Conservation (phyloP, 2,888 invertebrate species). For the Amiota communis region DNA sequence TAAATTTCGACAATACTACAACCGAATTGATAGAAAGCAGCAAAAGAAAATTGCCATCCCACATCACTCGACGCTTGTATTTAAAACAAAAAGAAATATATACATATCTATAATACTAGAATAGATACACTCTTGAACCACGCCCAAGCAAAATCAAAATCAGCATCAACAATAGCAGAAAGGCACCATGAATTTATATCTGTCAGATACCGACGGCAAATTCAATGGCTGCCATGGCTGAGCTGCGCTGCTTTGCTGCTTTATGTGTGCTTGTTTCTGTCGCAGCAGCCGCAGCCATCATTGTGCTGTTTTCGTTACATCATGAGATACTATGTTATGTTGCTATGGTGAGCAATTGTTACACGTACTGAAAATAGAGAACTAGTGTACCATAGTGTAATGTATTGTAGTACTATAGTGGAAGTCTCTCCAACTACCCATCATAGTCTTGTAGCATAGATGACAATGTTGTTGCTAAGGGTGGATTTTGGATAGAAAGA, state of each 20-base stretch:
- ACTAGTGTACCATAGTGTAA: no score
- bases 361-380: no score
- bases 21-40: neutral
- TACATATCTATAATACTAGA: constrained; percentile 14
- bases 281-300: constrained; percentile 5
- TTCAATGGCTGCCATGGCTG: constrained; percentile 42
- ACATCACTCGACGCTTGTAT: constrained; percentile 25
- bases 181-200: constrained; percentile 46
- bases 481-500: no score
- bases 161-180: neutral
- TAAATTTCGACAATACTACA: no score
- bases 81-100: constrained; percentile 2
- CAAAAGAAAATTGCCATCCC: constrained; percentile 12
- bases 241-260: constrained; percentile 27
- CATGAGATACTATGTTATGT: constrained; percentile 7
- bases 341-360: no score
- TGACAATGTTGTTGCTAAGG: no score
- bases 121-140: constrained; percentile 36
- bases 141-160: constrained; percentile 34
- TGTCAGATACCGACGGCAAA: constrained; percentile 55
- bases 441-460: no score
- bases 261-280: neutral
- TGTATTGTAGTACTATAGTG: no score
- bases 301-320: constrained; percentile 36
- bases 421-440: no score